phyloP scores from a whole-genome alignment of 1,140 invertebrate genomes.

The Fopius arisanus region DNA sequence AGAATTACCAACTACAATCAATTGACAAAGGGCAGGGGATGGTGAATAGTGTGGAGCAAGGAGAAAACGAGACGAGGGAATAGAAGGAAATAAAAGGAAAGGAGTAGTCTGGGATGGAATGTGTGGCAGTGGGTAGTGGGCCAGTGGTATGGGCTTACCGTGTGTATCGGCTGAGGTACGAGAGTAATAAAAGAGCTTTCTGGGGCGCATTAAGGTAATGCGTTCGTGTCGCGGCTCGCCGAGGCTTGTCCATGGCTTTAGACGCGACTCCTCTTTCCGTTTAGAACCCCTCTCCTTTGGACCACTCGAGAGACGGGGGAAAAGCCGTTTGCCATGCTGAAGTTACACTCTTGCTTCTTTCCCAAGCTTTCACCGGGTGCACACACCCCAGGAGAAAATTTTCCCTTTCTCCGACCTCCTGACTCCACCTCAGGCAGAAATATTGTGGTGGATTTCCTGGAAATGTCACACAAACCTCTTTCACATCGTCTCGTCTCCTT shows the following conservation, averaged over 20 bases:
- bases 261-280: background rate
- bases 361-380: background rate
- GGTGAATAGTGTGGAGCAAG: background rate
- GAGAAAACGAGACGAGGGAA: background rate
- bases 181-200: constrained; percentile 59
- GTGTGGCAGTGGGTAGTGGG: constrained; percentile 21
- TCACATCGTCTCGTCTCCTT: background rate
- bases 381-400: background rate
- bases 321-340: background rate
- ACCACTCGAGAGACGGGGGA: background rate
- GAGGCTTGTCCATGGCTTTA: constrained; percentile 33
- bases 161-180: constrained; percentile 26
- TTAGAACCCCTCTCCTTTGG: background rate
- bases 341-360: background rate
- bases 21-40: background rate
- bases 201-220: constrained; percentile 61
- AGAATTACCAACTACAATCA: background rate
- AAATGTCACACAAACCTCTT: constrained; percentile 16
- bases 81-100: constrained; percentile 32
- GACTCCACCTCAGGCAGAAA: constrained; percentile 11
- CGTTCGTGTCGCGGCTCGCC: constrained; percentile 48
- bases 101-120: constrained; percentile 6
- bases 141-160: constrained; percentile 13
- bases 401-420: constrained; percentile 3
- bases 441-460: constrained; percentile 14